Evolutionary conservation across 2,888 invertebrate genomes (phyloP), one percentile per base, ranked within the genome.

Genomic region (Chloromyia formosa): DNA sequence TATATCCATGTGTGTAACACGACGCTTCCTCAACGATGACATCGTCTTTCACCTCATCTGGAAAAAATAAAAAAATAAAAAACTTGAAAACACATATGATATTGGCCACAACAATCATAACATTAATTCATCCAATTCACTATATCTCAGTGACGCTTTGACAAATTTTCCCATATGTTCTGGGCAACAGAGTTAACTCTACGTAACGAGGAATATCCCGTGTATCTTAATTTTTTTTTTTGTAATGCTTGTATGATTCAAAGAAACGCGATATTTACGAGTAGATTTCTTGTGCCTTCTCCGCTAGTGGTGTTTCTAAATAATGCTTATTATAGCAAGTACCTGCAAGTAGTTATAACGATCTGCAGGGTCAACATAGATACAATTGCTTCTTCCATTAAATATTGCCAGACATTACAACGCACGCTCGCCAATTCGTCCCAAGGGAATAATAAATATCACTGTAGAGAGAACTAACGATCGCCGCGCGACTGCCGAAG

Each of bases 131-230:
- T 12, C n/a, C 1, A 14, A n/a, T 42, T 20, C n/a, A 20, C 14
- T 12, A 45, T n/a, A n/a, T n/a, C n/a, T n/a, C n/a, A n/a, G n/a
- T 4, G 27, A 35, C 27, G 27, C 7, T 35, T 35, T 35, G n/a
- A 35, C 27, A 35, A 35, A 4, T 35, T 35, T 35, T 35, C 7
- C 27, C 27, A 35, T 35, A 35, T 35, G 45, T 53, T 16, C 40
- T 1, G 16, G n/a, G 35, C 40, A 4, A 60, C 60, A 4, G 60
- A 60, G 20, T 60, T 23, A 60, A 60, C 23, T 60, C 27, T 4
- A 23, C 23, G 7, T 60, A 60, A 60, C 60, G 12, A 60, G 60
- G 12, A 62, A 40, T 62, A 40, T 62, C 62, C 62, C 62, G 62
- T 62, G 12, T 62, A 5, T 35, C 3, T 35, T 35, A n/a, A n/a